Evolutionary conservation across 2,888 invertebrate species (phyloP), one percentile per base, ranked within the genome.

Genomic region (Onchidella celtica): DNA sequence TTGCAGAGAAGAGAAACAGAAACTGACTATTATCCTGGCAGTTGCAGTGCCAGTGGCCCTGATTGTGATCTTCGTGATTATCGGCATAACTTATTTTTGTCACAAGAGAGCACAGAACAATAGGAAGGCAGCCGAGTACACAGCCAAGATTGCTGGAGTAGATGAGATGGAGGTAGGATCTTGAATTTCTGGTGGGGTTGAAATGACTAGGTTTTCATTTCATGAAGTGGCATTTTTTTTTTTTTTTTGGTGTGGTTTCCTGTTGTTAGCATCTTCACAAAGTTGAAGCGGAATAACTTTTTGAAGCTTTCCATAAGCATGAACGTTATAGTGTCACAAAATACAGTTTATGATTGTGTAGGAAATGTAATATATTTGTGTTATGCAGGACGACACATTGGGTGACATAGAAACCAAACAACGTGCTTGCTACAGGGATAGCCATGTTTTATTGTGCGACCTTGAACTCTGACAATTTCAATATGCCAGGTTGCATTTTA

Each of bases 91-190:
- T 0, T 94, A 95, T 93, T 93, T 95, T 93, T 96, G 96, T 93
- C 95, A 96, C 81, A 95, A 96, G 91, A 95, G 96, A 90, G 96
- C 96, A 2, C 96, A 96, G 91, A 96, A 96, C 14, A 97, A 97
- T 91, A 97, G 97, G 91, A 97, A 97, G 90, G 96, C 97, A 1
- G 96, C 97, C 17, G 97, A 97, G 93, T 96, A 98, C 96, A 97
- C 98, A 0, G 96, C 97, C 95, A 89, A 91, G 75, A 94, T 98
- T 89, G 96, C 97, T 6, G 97, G 98, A 0, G 92, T 93, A 80
- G 97, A 98, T 90, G 93, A 98, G 88, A 87, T 86, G 29, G 92
- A 91, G 89, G 92, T 91, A n/a, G 3, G 61, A 68, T 3, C 27
- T 29, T 17, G 29, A n/a, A n/a, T 29, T 65, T 65, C 65, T 24